Conservation (phyloP, 2,797 vertebrate species). For the Ptychadena robeensis region DNA sequence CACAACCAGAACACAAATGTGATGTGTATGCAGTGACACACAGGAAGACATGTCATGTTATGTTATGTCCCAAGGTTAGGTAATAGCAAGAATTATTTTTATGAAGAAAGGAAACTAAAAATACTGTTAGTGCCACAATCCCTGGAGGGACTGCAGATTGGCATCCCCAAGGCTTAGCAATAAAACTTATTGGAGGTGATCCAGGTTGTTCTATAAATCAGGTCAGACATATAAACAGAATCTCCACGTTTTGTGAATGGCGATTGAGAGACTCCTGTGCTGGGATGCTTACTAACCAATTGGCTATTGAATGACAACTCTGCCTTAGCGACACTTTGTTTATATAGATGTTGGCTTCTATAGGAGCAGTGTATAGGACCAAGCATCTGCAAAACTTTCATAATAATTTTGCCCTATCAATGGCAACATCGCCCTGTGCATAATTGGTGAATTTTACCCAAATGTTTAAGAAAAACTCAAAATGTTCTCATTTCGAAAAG, state of each 20-base stretch:
- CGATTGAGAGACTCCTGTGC: neutral
- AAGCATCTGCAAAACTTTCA: too few species aligned
- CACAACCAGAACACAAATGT: neutral
- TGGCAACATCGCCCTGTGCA: too few species aligned
- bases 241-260: neutral
- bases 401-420: too few species aligned
- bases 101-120: too few species aligned
- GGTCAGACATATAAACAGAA: neutral
- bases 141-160: neutral
- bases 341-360: too few species aligned
- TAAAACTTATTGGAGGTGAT: neutral
- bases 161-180: too few species aligned
- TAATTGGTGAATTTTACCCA: too few species aligned
- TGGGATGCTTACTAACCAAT: neutral
- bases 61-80: neutral
- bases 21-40: conserved; percentile 26
- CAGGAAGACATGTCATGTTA: conserved; percentile 16
- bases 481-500: too few species aligned
- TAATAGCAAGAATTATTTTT: neutral
- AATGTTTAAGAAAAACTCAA: too few species aligned
- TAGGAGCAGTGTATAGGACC: too few species aligned
- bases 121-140: neutral
- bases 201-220: neutral
- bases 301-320: neutral
- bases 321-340: too few species aligned